phyloP scores from a whole-genome alignment of 1,140 invertebrate species.

The Cydia strobilella region DNA sequence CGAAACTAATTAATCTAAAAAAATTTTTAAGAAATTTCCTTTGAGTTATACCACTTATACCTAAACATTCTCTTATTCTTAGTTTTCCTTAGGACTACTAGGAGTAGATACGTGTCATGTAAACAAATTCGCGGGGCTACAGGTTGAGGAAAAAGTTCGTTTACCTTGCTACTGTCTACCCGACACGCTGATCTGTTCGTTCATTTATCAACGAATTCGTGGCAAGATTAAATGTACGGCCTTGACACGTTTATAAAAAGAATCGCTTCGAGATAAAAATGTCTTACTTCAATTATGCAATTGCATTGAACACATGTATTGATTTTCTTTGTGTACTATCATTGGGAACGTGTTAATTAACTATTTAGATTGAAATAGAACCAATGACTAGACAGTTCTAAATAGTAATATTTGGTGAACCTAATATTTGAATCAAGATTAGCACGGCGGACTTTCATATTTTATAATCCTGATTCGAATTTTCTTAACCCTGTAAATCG shows the following conservation, averaged over 20 bases:
- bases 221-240: constrained; percentile 4
- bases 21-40: background rate
- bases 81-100: background rate
- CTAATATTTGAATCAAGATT: no score
- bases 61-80: background rate
- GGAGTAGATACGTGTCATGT: constrained; percentile 2
- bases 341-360: background rate
- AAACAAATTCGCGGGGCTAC: constrained; percentile 4
- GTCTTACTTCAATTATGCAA: constrained; percentile 17
- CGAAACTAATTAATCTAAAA: background rate
- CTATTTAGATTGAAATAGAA: background rate
- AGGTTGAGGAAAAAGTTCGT: constrained; percentile 23
- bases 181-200: constrained; percentile 18
- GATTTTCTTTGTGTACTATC: background rate
- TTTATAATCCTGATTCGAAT: no score
- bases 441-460: no score
- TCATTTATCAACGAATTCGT: constrained; percentile 11
- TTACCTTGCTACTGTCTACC: constrained; percentile 22
- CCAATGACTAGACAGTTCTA: no score
- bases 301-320: constrained; percentile 9
- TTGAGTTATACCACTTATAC: background rate
- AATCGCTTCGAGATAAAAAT: constrained; percentile 19
- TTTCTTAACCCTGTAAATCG: no score
- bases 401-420: no score
- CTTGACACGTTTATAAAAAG: constrained; percentile 29